phyloP scores from a whole-genome alignment of 2,888 invertebrate species.

The Caenorhabditis sp. region DNA sequence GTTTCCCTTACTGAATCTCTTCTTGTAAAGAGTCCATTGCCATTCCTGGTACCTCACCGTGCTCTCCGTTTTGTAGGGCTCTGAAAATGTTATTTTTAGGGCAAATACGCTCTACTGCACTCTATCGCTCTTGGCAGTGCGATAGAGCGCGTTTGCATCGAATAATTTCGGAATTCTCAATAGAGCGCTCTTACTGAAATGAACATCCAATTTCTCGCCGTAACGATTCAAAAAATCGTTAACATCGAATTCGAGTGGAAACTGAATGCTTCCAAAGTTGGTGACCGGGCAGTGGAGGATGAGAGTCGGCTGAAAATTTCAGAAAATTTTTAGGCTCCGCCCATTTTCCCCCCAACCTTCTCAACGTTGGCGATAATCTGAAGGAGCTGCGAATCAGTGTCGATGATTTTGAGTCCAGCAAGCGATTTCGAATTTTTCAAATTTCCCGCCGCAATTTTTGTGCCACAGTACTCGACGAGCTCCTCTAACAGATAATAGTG shows the following conservation, averaged over 20 bases:
- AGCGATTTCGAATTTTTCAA: not conserved
- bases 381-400: not conserved
- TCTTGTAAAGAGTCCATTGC: not conserved
- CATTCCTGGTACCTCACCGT: not conserved
- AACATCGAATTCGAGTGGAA: conserved; percentile 1
- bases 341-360: too few relatives aligned
- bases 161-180: not conserved
- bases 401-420: not conserved
- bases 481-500: conserved; percentile 88
- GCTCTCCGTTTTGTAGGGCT: not conserved
- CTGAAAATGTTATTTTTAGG: not conserved
- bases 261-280: not conserved
- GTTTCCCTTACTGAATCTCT: not conserved
- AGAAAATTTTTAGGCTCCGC: too few relatives aligned
- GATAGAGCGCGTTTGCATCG: not conserved
- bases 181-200: conserved; percentile 12
- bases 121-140: not conserved
- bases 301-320: not conserved
- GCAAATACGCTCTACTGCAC: not conserved
- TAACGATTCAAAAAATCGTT: not conserved
- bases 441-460: not conserved
- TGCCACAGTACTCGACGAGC: not conserved
- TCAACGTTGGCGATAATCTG: not conserved
- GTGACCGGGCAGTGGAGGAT: not conserved
- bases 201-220: not conserved